These are phyloP conservation scores for Flexamia atlantica DNA, from an alignment of 2,888 invertebrate genomes.

Conservation along the genomic window DNA sequence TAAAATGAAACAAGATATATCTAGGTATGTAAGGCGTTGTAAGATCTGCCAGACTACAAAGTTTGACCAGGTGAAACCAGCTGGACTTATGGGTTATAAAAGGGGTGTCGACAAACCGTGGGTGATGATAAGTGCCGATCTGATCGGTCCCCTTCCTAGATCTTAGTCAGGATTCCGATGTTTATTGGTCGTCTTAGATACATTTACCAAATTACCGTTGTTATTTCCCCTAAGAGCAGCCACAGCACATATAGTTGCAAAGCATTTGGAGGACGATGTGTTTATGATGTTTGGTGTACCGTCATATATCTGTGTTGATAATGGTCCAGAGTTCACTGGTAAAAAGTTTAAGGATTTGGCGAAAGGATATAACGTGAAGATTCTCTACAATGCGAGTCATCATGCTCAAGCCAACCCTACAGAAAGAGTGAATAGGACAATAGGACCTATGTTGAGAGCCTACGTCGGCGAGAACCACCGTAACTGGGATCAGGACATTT, in stretches of 20 bases:
- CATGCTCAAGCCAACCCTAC: constrained; percentile 72
- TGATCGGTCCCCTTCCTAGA: constrained; percentile 71
- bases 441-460: constrained; percentile 72
- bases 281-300: constrained; percentile 36
- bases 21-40: constrained; percentile 19
- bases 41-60: constrained; percentile 1
- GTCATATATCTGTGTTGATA: constrained; percentile 8
- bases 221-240: constrained; percentile 67
- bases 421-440: constrained; percentile 71
- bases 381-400: constrained; percentile 70
- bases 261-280: constrained; percentile 23
- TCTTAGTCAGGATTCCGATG: constrained; percentile 69
- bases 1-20: neutral
- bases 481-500: constrained; percentile 68
- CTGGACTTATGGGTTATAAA: constrained; percentile 30
- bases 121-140: constrained; percentile 66
- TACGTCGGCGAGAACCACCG: constrained; percentile 70
- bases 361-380: constrained; percentile 61
- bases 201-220: constrained; percentile 70
- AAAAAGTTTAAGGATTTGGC: constrained; percentile 10
- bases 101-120: neutral
- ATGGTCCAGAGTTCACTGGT: constrained; percentile 44
- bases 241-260: constrained; percentile 63
- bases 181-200: constrained; percentile 70
- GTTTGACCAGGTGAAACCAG: neutral